Percentiles rank a stretch among this genome's conserved stretches.
Conservation (phyloP, 2,888 invertebrate genomes). For the Oxyteleia sp. region DNA sequence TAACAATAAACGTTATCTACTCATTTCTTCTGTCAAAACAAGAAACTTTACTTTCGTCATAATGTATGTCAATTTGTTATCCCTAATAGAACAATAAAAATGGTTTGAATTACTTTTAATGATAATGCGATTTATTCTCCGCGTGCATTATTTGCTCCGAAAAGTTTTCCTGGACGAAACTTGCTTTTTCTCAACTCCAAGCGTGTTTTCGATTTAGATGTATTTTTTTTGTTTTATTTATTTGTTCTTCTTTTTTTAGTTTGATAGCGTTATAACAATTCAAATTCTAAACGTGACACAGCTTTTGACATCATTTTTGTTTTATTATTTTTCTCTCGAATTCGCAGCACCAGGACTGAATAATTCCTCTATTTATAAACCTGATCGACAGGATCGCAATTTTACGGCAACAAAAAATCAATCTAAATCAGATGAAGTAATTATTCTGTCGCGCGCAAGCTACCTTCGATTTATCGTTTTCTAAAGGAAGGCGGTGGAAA, state of each 20-base stretch:
- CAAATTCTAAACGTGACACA: conserved; percentile 1
- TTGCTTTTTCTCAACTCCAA: conserved; percentile 44
- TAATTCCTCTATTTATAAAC: conserved; percentile 28
- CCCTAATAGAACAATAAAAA: conserved; percentile 41
- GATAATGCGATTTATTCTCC: conserved; percentile 44
- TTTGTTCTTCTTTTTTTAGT: conserved; percentile 38
- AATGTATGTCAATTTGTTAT: conserved; percentile 54
- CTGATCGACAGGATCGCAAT: conserved; percentile 34
- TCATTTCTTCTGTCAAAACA: too few relatives aligned
- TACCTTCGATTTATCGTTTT: conserved; percentile 41
- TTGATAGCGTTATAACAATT: conserved; percentile 29
- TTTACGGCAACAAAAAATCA: conserved; percentile 27
- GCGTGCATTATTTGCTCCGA: conserved; percentile 33
- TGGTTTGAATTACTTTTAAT: conserved; percentile 52
- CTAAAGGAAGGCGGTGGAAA: not conserved
- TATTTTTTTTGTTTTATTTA: too few relatives aligned
- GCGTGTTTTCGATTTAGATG: conserved; percentile 25
- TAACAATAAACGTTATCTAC: too few relatives aligned
- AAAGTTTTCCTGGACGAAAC: conserved; percentile 23
- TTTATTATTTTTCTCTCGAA: conserved; percentile 2
- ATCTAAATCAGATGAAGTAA: conserved; percentile 42
- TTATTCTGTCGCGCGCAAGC: conserved; percentile 50
- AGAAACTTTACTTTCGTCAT: too few relatives aligned
- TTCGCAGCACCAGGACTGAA: not conserved
- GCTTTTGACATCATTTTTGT: not conserved